phyloP scores from a whole-genome alignment of 2,888 invertebrate species.

The Dascillus cervinus region DNA sequence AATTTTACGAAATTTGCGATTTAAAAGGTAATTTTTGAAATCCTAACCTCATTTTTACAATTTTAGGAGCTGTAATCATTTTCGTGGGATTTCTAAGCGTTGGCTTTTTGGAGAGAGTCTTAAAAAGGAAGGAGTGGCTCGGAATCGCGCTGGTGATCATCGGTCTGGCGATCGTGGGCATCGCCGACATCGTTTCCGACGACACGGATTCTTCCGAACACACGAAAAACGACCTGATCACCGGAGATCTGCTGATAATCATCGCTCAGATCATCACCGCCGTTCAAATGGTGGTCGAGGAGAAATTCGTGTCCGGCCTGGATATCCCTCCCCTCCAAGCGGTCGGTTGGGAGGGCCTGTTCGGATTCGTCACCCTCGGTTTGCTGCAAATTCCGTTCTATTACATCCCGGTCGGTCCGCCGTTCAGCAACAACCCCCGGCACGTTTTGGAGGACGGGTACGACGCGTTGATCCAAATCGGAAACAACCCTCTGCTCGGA shows the following conservation, averaged over 20 bases:
- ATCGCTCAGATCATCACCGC: conserved; percentile 76
- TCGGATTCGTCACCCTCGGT: conserved; percentile 58
- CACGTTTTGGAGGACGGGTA: conserved; percentile 74
- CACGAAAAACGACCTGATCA: conserved; percentile 66
- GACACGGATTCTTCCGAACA: conserved; percentile 38
- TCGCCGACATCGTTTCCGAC: conserved; percentile 58
- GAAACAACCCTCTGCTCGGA: conserved; percentile 53
- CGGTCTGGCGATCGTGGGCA: conserved; percentile 66
- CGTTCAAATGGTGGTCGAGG: conserved; percentile 91
- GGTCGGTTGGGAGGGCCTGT: conserved; percentile 88
- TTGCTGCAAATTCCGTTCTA: conserved; percentile 70
- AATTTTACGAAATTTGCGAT: too few relatives aligned
- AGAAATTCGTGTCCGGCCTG: conserved; percentile 75
- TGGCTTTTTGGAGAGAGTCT: conserved; percentile 61
- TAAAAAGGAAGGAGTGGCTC: conserved; percentile 63
- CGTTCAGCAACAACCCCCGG: conserved; percentile 68
- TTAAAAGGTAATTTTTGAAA: too few relatives aligned
- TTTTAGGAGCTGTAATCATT: conserved; percentile 78
- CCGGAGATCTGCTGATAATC: conserved; percentile 70
- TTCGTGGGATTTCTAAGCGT: conserved; percentile 86
- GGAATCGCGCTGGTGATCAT: conserved; percentile 66
- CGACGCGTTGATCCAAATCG: conserved; percentile 80
- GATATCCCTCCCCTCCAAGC: conserved; percentile 87
- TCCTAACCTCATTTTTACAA: too few relatives aligned
- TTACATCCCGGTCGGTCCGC: conserved; percentile 65